Conservation (phyloP, 2,113 vertebrate genomes). For the Melanocharis versteri region DNA sequence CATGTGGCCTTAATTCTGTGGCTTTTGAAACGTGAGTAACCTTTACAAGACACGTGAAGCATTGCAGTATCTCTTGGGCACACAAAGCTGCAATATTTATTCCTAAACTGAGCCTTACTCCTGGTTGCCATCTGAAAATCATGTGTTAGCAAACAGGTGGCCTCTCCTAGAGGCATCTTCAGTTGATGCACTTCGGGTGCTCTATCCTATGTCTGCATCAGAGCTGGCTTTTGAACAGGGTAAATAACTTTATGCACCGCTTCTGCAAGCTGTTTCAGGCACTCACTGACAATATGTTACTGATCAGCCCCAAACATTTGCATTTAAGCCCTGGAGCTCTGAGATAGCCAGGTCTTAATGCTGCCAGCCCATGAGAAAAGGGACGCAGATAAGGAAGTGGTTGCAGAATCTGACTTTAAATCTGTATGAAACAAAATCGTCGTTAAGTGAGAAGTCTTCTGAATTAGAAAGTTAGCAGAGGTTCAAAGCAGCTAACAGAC, state of each 20-base stretch:
- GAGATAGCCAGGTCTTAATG: background rate
- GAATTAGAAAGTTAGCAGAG: background rate
- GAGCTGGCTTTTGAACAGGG: background rate
- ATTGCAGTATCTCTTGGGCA: background rate
- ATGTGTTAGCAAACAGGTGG: background rate
- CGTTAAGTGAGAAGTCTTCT: background rate
- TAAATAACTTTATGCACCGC: background rate
- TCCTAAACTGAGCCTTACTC: background rate
- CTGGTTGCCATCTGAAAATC: background rate
- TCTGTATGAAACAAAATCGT: constrained; percentile 4
- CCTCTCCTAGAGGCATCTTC: background rate
- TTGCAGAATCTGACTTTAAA: constrained; percentile 42
- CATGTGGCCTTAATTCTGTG: background rate
- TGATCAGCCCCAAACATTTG: background rate
- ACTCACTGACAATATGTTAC: background rate
- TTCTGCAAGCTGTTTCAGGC: background rate
- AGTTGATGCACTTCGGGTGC: background rate
- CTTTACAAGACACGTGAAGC: background rate
- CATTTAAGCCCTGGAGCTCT: background rate
- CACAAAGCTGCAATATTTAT: background rate
- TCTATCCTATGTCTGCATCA: background rate
- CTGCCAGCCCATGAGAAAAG: background rate
- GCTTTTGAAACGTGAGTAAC: background rate
- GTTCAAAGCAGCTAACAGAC: background rate
- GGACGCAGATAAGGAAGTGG: constrained; percentile 53